Percentiles rank a stretch among this genome's conserved stretches.
phyloP scores from a whole-genome alignment of 2,888 invertebrate genomes.

The Caenorhabditis sp. region DNA sequence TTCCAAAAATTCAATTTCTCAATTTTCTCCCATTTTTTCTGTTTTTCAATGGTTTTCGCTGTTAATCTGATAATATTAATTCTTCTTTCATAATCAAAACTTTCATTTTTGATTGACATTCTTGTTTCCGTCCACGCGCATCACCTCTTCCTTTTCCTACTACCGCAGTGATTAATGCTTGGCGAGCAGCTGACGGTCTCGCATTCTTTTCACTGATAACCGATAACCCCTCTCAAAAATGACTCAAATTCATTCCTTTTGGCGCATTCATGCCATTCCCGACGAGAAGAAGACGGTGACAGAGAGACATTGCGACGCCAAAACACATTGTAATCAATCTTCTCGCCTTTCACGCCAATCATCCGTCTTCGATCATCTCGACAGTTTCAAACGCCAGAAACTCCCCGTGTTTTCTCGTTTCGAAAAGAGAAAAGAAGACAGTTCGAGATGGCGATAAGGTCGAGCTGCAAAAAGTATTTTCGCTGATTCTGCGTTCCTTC shows the following conservation, averaged over 20 bases:
- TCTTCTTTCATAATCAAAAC: no score
- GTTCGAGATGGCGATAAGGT: conserved; percentile 17
- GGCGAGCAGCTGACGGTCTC: conserved; percentile 26
- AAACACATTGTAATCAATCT: conserved; percentile 55
- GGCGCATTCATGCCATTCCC: background rate
- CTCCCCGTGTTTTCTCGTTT: conserved; percentile 15
- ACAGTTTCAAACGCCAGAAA: conserved; percentile 44
- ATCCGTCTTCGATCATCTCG: conserved; percentile 43
- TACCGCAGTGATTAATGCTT: conserved; percentile 1
- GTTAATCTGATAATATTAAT: no score
- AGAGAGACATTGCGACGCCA: conserved; percentile 54
- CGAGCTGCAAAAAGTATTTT: conserved; percentile 29
- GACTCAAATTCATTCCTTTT: conserved; percentile 46
- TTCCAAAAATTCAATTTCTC: no score
- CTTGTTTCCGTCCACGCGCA: no score
- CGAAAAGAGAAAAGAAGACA: conserved; percentile 3
- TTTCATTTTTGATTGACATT: no score
- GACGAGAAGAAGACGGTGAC: conserved; percentile 6
- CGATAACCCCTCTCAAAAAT: conserved; percentile 18
- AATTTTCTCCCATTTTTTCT: no score
- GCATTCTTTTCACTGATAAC: conserved; percentile 41
- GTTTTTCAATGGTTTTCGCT: no score
- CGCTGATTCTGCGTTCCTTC: conserved; percentile 37
- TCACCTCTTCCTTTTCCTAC: conserved; percentile 25
- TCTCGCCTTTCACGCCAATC: conserved; percentile 54